Conservation (phyloP, 2,113 vertebrate genomes). For the Pollimyrus isidori region DNA sequence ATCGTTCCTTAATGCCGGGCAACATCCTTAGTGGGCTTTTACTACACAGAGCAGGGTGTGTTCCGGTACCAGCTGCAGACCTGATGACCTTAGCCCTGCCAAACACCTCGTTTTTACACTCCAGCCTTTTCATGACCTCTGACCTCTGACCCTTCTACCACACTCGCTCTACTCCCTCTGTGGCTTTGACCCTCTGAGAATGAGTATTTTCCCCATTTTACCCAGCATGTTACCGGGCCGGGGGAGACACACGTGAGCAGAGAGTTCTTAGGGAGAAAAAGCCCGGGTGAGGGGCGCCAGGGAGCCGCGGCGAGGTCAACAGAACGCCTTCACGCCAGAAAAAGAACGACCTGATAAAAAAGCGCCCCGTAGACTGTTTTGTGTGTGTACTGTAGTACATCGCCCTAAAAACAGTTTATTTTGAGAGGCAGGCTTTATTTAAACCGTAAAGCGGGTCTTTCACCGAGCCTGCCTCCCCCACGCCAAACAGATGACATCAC, state of each 20-base stretch:
- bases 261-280: neutral
- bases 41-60: neutral
- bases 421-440: neutral
- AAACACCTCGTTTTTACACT: neutral
- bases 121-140: neutral
- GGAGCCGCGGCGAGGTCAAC: neutral
- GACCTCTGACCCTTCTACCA: neutral
- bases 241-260: neutral
- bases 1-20: neutral
- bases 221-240: neutral
- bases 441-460: neutral
- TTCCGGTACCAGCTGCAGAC: neutral
- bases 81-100: neutral
- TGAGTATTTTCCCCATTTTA: too few relatives aligned
- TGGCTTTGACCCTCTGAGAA: neutral
- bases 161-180: neutral
- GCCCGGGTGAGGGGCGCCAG: neutral
- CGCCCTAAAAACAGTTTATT: constrained; percentile 9
- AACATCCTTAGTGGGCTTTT: neutral
- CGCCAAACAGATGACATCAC: neutral
- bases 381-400: neutral
- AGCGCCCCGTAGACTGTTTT: neutral
- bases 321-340: neutral
- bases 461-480: neutral
- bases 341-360: neutral